Evolutionary conservation across 2,888 invertebrate species (phyloP).

Genomic region (Arge pagana): DNA sequence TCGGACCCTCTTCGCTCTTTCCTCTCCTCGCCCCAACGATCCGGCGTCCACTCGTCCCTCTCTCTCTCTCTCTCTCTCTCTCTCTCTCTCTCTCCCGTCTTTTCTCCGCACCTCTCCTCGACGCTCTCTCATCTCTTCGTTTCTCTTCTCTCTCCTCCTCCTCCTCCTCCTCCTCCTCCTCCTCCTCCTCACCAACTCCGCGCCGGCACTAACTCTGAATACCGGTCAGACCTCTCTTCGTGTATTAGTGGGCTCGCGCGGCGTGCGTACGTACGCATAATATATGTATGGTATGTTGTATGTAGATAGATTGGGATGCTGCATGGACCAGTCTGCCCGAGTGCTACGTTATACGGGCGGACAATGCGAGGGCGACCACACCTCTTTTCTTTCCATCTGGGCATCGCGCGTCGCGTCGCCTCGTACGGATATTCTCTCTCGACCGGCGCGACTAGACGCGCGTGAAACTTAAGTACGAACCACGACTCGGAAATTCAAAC

Average conservation of each 20-base stretch:
- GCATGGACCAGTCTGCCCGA: conserved; percentile 47
- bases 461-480: no score
- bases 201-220: conserved; percentile 45
- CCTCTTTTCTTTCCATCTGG: conserved; percentile 51
- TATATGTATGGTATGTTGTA: conserved; percentile 29
- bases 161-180: conserved; percentile 19
- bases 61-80: conserved; percentile 12
- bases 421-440: no score
- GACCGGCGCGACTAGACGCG: conserved; percentile 27
- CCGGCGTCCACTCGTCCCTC: conserved; percentile 9
- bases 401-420: conserved; percentile 29
- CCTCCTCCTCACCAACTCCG: conserved; percentile 15
- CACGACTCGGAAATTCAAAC: no score
- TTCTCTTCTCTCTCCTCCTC: conserved; percentile 29
- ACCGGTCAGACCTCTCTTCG: conserved; percentile 42
- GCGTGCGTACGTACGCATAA: conserved; percentile 21
- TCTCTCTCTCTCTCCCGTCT: conserved; percentile 31
- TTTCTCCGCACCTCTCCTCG: conserved; percentile 16
- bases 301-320: conserved; percentile 50
- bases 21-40: conserved; percentile 29
- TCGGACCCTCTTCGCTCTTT: conserved; percentile 28
- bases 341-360: conserved; percentile 33
- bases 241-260: conserved; percentile 18
- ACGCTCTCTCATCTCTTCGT: conserved; percentile 28
- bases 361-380: conserved; percentile 46